Evolutionary conservation across 1,140 invertebrate species (phyloP).

Genomic region (Macrosteles quadrilineatus): DNA sequence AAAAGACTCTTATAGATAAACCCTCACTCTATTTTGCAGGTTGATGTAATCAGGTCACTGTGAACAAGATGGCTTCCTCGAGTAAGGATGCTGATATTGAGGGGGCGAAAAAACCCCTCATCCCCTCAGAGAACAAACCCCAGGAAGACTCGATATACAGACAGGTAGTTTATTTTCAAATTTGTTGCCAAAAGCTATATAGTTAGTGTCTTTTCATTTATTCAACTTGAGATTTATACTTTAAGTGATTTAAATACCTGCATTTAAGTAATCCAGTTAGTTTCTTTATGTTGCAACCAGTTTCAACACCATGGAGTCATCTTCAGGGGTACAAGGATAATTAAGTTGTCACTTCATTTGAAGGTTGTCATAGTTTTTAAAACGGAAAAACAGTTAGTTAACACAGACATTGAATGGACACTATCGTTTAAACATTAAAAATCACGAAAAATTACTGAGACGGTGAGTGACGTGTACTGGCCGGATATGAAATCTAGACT

Average conservation of each 20-base stretch:
- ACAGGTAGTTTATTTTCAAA: neutral
- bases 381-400: neutral
- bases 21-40: conserved; percentile 1
- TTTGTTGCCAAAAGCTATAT: neutral
- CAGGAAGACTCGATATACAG: neutral
- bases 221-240: neutral
- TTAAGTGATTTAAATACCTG: too few relatives aligned
- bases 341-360: neutral
- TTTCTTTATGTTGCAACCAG: too few relatives aligned
- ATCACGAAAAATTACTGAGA: too few relatives aligned
- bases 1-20: too few relatives aligned
- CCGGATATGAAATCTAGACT: too few relatives aligned
- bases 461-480: too few relatives aligned
- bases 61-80: neutral
- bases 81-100: conserved; percentile 4
- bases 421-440: neutral
- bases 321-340: neutral
- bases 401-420: neutral
- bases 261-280: too few relatives aligned
- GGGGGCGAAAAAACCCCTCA: conserved; percentile 5
- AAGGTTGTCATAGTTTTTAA: neutral
- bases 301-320: too few relatives aligned
- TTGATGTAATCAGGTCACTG: neutral
- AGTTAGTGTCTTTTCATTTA: neutral
- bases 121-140: conserved; percentile 10